Conservation (phyloP, 2,888 invertebrate genomes). For the Drosophila yooni region DNA sequence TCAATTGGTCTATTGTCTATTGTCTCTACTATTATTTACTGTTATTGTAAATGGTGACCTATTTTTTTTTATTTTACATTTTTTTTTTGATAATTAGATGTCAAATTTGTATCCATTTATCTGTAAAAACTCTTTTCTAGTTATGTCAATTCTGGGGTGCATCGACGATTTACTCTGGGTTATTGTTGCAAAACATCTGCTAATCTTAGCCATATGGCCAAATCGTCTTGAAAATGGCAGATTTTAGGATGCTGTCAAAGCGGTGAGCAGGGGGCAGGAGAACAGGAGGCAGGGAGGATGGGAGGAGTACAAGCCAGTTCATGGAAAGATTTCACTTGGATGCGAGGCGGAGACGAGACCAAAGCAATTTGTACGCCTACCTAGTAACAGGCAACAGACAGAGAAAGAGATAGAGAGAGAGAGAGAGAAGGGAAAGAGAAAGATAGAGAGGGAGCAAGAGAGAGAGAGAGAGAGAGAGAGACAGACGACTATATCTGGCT, state of each 20-base stretch:
- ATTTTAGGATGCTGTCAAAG: neutral
- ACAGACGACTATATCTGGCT: constrained; percentile 37
- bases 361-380: constrained; percentile 76
- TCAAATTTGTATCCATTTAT: neutral
- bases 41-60: neutral
- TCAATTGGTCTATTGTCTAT: neutral
- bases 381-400: constrained; percentile 22
- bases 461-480: neutral
- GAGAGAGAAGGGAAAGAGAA: neutral
- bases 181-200: constrained; percentile 22
- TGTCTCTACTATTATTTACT: neutral
- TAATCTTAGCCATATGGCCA: constrained; percentile 35
- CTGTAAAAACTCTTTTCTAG: neutral
- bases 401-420: neutral
- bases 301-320: constrained; percentile 3
- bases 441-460: neutral
- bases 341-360: constrained; percentile 44
- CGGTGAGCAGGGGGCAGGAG: neutral
- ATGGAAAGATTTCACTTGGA: constrained; percentile 52
- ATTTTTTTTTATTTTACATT: neutral
- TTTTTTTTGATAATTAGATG: too few species aligned
- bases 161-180: neutral
- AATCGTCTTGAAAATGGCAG: constrained; percentile 31
- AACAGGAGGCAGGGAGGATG: neutral
- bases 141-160: neutral